Percentiles rank a stretch among this genome's conserved stretches.
Conservation (phyloP, 2,113 vertebrate genomes). For the Probosciger aterrimus region DNA sequence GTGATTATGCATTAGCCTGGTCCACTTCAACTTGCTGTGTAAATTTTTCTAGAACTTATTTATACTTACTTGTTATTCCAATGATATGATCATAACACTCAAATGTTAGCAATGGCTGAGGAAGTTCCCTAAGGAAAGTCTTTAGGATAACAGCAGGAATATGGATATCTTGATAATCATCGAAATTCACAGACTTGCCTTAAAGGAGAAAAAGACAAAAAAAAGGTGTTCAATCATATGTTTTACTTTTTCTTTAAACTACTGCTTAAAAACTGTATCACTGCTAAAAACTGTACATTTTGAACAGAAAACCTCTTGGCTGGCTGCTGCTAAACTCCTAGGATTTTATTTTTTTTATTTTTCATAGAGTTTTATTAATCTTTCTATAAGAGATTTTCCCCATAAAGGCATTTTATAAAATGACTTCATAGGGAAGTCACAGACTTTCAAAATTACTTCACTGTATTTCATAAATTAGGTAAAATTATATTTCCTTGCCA, state of each 20-base stretch:
- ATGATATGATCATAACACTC: constrained; percentile 75
- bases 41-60: background rate
- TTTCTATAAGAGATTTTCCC: background rate
- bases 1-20: background rate
- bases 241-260: background rate
- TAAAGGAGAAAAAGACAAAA: background rate
- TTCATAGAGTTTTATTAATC: background rate
- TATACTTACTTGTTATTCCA: constrained; percentile 77
- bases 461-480: background rate
- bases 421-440: background rate
- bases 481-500: background rate
- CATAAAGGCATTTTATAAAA: background rate
- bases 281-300: background rate
- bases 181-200: constrained; percentile 85
- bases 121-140: constrained; percentile 86
- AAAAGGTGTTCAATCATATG: background rate
- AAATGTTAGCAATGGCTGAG: constrained; percentile 85
- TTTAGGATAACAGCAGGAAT: constrained; percentile 84
- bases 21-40: background rate
- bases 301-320: background rate
- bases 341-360: background rate
- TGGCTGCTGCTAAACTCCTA: background rate
- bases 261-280: background rate
- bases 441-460: background rate
- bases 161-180: constrained; percentile 76